Evolutionary conservation across 2,113 vertebrate species (phyloP).

Genomic region (Nipponia nippon): DNA sequence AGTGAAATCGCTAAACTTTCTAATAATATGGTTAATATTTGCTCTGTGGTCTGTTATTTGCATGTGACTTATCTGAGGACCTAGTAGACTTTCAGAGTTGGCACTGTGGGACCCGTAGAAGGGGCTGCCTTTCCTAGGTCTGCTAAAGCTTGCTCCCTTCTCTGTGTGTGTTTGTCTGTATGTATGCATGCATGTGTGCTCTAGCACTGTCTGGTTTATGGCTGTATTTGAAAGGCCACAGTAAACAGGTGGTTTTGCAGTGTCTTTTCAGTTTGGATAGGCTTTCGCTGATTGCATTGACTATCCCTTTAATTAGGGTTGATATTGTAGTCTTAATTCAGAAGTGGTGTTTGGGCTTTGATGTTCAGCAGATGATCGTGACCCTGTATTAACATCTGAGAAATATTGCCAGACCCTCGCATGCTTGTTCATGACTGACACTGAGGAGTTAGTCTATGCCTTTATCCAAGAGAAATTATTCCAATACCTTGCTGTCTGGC

Average conservation of each 20-base stretch:
- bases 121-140: background rate
- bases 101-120: background rate
- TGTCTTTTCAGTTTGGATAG: background rate
- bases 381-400: background rate
- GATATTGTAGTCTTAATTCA: background rate
- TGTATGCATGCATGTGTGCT: background rate
- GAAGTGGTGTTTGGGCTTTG: background rate
- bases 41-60: background rate
- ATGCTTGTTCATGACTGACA: background rate
- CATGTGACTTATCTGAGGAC: background rate
- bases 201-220: background rate
- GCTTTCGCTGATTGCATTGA: background rate
- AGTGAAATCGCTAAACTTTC: background rate
- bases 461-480: background rate
- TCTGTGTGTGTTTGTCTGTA: rapidly evolving
- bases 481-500: background rate
- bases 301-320: background rate
- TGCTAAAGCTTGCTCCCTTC: background rate
- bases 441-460: background rate
- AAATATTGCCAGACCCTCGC: background rate
- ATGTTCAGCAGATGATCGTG: background rate
- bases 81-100: background rate
- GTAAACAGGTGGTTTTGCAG: background rate
- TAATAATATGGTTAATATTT: background rate
- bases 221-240: background rate